Evolutionary conservation across 2,888 invertebrate species (phyloP).

Genomic region (Sepiola atlantica): DNA sequence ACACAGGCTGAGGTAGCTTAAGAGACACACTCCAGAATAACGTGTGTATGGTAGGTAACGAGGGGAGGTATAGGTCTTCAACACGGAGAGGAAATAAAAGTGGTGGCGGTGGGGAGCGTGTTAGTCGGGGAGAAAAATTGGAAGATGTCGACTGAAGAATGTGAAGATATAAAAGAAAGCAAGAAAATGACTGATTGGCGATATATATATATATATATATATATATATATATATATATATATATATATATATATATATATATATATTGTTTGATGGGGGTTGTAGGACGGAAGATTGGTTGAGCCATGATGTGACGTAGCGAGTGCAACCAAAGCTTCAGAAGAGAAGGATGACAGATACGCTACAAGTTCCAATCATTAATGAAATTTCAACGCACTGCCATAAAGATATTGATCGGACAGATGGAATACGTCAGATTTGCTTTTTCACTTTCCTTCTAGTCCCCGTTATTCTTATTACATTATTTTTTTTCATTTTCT

Average conservation of each 20-base stretch:
- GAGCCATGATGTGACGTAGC: not conserved
- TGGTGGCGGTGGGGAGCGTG: not conserved
- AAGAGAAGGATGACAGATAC: not conserved
- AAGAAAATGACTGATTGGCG: not conserved
- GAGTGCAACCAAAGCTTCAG: not conserved
- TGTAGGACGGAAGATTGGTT: not conserved
- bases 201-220: not conserved
- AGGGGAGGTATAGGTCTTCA: not conserved
- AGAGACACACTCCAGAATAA: not conserved
- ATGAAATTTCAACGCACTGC: constrained; percentile 18
- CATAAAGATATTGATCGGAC: not conserved
- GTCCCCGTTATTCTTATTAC: not conserved
- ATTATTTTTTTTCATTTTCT: not conserved
- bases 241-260: not conserved
- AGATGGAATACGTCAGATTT: not conserved
- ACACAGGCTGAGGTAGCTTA: not conserved
- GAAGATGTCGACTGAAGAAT: not conserved
- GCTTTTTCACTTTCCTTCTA: constrained; percentile 2
- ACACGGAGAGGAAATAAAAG: not conserved
- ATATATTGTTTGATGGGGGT: not conserved
- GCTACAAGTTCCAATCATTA: not conserved
- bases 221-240: not conserved
- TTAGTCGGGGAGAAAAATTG: not conserved
- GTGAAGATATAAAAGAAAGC: not conserved
- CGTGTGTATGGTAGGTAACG: not conserved